Evolutionary conservation across 2,113 vertebrate species (phyloP).

Genomic region (Mesembrinibis cayennensis): DNA sequence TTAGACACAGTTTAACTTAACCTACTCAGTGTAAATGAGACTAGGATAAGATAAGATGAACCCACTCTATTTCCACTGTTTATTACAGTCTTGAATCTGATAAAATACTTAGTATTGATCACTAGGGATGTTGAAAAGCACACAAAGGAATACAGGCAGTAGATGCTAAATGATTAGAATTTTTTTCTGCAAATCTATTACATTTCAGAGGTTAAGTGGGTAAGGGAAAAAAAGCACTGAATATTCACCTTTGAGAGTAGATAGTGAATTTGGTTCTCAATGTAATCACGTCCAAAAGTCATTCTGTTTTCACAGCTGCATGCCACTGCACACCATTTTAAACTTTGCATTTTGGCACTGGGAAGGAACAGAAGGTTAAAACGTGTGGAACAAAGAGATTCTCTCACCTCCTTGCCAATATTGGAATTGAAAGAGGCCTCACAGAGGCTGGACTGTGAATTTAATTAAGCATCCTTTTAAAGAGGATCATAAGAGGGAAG

Average conservation of each 20-base stretch:
- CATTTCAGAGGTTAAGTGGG: constrained; percentile 63
- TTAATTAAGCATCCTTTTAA: constrained; percentile 32
- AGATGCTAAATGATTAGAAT: constrained; percentile 37
- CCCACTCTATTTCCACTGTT: constrained; percentile 24
- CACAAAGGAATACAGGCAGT: constrained; percentile 36
- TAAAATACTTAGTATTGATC: constrained; percentile 58
- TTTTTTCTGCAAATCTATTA: constrained; percentile 56
- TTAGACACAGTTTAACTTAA: constrained; percentile 24
- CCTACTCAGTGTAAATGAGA: constrained; percentile 13
- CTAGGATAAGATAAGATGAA: constrained; percentile 39
- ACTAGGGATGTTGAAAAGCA: constrained; percentile 28
- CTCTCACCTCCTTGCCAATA: constrained; percentile 7
- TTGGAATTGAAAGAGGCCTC: constrained; percentile 2
- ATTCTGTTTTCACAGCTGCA: constrained; percentile 63
- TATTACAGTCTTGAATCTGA: constrained; percentile 40
- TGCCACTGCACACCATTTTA: constrained; percentile 24
- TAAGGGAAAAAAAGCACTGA: constrained; percentile 23
- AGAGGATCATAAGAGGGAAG: neutral
- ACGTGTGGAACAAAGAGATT: neutral
- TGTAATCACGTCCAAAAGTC: constrained; percentile 34
- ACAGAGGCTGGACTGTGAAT: neutral
- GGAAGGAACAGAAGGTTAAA: constrained; percentile 39
- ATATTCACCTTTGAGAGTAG: constrained; percentile 56
- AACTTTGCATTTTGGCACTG: constrained; percentile 29
- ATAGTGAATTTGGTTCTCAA: constrained; percentile 51